Evolutionary conservation across 2,888 invertebrate species (phyloP), one percentile per base, ranked within the genome.

Genomic region (Conchocele bisecta): DNA sequence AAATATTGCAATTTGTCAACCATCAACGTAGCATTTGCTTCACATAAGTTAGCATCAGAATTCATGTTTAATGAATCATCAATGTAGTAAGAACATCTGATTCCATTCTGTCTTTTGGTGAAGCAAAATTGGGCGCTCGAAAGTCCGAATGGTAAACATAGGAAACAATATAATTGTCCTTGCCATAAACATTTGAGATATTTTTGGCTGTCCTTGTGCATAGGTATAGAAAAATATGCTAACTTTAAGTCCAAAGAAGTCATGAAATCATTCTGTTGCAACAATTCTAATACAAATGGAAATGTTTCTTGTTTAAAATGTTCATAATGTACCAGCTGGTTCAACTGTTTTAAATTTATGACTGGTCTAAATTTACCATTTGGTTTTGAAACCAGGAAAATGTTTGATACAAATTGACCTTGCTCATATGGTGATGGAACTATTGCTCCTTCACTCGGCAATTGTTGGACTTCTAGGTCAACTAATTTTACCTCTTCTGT

Each of bases 61-160:
- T n/a, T n/a, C n/a, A n/a, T n/a, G n/a, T n/a, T n/a, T n/a, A n/a
- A n/a, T n/a, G n/a, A n/a, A n/a, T n/a, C n/a, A n/a, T n/a, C 72
- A 22, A 76, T 69, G 26, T 73, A 76, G 44, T 70, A 68, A 44
- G 37, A 53, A 53, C 70, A 70, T 28, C 73, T 17, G 15, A 73
- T 65, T 7, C 60, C 66, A 28, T 44, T 22, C 29, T 31, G 33
- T 41, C 73, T 58, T 50, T 73, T 73, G 17, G 73, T 77, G 53
- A 70, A 78, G 15, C 71, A 42, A 15, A 68, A 60, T 26, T 71
- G 72, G 6, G 54, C 58, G 17, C 59, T 42, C 11, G 57, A 48
- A 6, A 71, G 28, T 3, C 74, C 74, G 51, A 65, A 68, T 5
- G 59, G 66, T 35, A 71, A 35, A 35, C 53, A 51, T 29, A 59